Conservation (phyloP, 2,888 invertebrate species). For the Iselma pallidipennis region DNA sequence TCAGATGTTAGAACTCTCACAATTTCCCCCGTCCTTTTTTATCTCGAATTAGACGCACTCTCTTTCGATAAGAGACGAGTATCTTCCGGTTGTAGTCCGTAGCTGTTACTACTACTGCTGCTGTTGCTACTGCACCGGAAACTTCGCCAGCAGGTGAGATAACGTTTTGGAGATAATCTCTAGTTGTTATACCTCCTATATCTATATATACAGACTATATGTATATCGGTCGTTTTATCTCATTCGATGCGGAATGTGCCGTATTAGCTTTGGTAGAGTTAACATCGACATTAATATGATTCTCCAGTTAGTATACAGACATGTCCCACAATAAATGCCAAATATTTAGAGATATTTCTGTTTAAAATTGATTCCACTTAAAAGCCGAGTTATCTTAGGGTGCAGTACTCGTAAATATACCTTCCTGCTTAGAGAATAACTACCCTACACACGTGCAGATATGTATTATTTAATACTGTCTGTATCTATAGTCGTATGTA, state of each 20-base stretch:
- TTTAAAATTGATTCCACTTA: neutral
- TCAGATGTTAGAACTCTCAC: neutral
- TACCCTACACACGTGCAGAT: neutral
- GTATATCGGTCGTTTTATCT: neutral
- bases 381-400: neutral
- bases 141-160: constrained; percentile 31
- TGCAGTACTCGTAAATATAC: neutral
- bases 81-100: neutral
- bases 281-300: neutral
- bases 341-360: neutral
- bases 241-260: neutral
- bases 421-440: neutral
- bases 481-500: neutral
- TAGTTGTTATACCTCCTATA: constrained; percentile 26
- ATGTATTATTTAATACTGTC: neutral
- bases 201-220: constrained; percentile 11
- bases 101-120: neutral
- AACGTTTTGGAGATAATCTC: constrained; percentile 28
- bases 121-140: constrained; percentile 27
- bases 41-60: neutral
- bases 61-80: neutral
- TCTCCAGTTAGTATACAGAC: neutral
- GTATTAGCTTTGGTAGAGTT: neutral
- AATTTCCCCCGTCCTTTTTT: neutral
- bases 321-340: neutral